Percentiles rank a stretch among this genome's conserved stretches.
phyloP scores from a whole-genome alignment of 2,113 vertebrate genomes.

The human region GRCh38 chr4:26984501-26985000 shows the following conservation, averaged over 20 bases:
- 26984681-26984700: not conserved
- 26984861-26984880: not conserved
- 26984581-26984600: too few relatives aligned
- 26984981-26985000: not conserved
- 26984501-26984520: too few relatives aligned
- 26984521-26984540: too few relatives aligned
- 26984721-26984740: not conserved
- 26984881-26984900: not conserved
- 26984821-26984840: not conserved
- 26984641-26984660: too few relatives aligned
- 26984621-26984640: too few relatives aligned
- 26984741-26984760: not conserved
- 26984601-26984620: too few relatives aligned
- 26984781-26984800: not conserved
- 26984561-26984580: too few relatives aligned
- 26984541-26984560: too few relatives aligned
- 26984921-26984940: not conserved
- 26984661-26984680: not conserved
- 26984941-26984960: not conserved
- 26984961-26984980: not conserved
- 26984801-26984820: not conserved
- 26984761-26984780: not conserved
- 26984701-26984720: not conserved
- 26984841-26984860: conserved; percentile 42
- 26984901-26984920: not conserved